These are phyloP conservation scores for Scaptomyza hsui DNA, from an alignment of 1,140 invertebrate species.

Conservation along the genomic window DNA sequence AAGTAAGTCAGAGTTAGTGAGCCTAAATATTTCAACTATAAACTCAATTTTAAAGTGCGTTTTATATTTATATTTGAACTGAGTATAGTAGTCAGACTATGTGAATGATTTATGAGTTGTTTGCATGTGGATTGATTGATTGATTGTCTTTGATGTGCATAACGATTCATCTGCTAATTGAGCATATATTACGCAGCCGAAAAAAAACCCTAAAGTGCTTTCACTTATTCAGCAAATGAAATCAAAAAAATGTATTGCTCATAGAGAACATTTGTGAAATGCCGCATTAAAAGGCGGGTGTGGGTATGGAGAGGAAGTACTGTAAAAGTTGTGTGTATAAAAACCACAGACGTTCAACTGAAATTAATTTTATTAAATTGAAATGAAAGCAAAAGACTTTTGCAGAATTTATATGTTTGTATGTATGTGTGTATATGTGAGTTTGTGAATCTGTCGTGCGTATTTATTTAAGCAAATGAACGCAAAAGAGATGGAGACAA, in stretches of 20 bases:
- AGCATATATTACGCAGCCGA: constrained; percentile 48
- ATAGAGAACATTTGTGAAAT: neutral
- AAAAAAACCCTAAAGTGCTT: constrained; percentile 24
- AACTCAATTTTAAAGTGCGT: neutral
- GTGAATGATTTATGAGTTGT: constrained; percentile 56
- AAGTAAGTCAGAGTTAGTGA: too few relatives aligned
- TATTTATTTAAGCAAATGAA: constrained; percentile 61
- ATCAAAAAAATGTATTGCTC: constrained; percentile 9
- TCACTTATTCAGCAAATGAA: constrained; percentile 20
- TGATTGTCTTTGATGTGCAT: constrained; percentile 61
- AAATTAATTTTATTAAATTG: constrained; percentile 67
- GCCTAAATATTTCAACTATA: neutral
- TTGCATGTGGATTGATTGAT: constrained; percentile 54
- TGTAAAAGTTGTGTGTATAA: constrained; percentile 18
- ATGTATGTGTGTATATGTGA: constrained; percentile 3
- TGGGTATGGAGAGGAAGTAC: neutral
- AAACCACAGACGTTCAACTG: constrained; percentile 51
- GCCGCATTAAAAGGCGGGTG: constrained; percentile 5
- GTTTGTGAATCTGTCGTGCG: constrained; percentile 14
- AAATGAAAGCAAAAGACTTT: constrained; percentile 38
- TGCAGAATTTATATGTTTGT: constrained; percentile 16
- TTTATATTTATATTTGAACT: neutral
- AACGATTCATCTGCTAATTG: constrained; percentile 51
- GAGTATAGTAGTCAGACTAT: neutral
- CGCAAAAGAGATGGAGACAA: neutral